Evolutionary conservation across 2,797 vertebrate species (phyloP), one percentile per base, ranked within the genome.

Genomic region (Rhinoraja longicauda): DNA sequence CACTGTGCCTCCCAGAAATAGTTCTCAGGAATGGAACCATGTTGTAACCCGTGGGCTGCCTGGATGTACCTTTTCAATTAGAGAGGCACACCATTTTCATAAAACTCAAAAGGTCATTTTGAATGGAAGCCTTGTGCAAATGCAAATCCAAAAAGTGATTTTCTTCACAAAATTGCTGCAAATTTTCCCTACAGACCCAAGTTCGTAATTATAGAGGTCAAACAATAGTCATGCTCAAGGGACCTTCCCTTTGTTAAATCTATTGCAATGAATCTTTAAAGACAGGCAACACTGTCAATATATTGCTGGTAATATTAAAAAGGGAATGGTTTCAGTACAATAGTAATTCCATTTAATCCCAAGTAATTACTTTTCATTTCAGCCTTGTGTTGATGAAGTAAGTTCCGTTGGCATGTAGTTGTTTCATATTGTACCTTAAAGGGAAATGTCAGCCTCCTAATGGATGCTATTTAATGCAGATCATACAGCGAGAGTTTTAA

Each of bases 311-410:
- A 62, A 82, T 62, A 86, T 86, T 86, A 59, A 62, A 62, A n/a
- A n/a, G 10, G 13, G 82, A 86, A 86, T 15, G 29, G 26, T 62
- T 4, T 26, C 57, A 62, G 57, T 29, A 62, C 26, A 62, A n/a
- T 86, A 62, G 57, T 59, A 86, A 86, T 86, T 86, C n/a, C 29
- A n/a, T 62, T 86, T 32, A 86, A 17, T 86, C 29, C 26, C 57
- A n/a, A 86, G 57, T 86, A 86, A 86, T 62, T 59, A 59, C 53
- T 59, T 86, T 86, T 86, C 57, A 29, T 13, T n/a, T 62, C 81
- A 84, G 45, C 53, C 53, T 53, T 84, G 26, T 29, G 81, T 29
- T 86, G 82, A 86, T n/a, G 15, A 62, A 62, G 26, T 88, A 5
- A 64, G 17, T 19, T 39, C 4, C 6, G n/a, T 7, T 64, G 59